Evolutionary conservation across 2,113 vertebrate species (phyloP), one percentile per base, ranked within the genome.

Genomic region (Forbesichthys agassizii): DNA sequence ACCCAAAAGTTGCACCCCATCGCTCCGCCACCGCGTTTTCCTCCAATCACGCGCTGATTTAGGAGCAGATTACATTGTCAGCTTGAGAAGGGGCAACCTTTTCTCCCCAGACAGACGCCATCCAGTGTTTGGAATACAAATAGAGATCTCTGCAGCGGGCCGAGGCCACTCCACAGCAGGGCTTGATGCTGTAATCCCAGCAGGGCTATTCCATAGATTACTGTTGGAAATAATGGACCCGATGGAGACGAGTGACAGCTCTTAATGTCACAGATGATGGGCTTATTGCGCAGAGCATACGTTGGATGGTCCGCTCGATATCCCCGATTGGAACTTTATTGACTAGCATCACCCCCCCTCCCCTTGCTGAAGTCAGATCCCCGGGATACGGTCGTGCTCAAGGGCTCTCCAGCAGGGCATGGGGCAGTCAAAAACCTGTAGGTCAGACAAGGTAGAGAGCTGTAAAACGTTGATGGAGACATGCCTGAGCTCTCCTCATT

Each of bases 11-110:
- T 74, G 60, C 71, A 74, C 69, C 71, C 61, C 71, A 27, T 27
- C 2, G 27, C 27, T 2, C 27, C 27, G 27, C 27, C 27, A 27
- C 27, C 27, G 20, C 27, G 27, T 2, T 27, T 27, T 59, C 47
- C 59, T 49, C 64, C 59, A 66, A 42, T 83, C 68, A 80, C 84
- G 71, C 68, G 68, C 69, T 79, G 68, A 87, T 75, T 79, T 71
- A 68, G 64, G 3, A 58, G 7, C 71, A 80, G 68, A 81, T 84
- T 74, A 73, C 63, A 71, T 74, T 78, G 76, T 78, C 61, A 64
- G 27, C 64, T 54, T 66, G 69, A 78, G 76, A 33, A 73, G 16
- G 7, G 20, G 5, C 9, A 18, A 46, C 9, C 7, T 33, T 11
- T 14, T 33, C 48, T 54, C 47, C 57, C 59, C 52, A 18, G 49